Evolutionary conservation across 2,888 invertebrate genomes (phyloP), one percentile per base, ranked within the genome.

Genomic region (Tetropium fuscum): DNA sequence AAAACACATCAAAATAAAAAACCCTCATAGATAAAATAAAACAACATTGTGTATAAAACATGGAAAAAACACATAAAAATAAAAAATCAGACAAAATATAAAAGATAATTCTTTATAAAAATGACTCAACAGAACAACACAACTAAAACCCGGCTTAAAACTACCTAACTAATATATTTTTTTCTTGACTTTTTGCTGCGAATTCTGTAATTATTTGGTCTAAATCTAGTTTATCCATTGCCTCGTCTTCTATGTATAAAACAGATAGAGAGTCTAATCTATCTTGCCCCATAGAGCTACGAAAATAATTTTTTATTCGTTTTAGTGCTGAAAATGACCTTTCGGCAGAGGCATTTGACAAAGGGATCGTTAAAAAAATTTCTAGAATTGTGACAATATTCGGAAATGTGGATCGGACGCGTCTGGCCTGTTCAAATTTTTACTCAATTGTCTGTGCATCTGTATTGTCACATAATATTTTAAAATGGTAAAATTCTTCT

Each of bases 231-330:
- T n/a, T n/a, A n/a, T n/a, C n/a, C n/a, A n/a, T n/a, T n/a, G 30
- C 30, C 10, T 30, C 7, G 10, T 11, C 10, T 30, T 30, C 30
- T 8, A 30, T 30, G 30, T 30, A 30, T 10, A 30, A 11, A 3
- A 30, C 30, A 30, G 30, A 2, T 8, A 30, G 10, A 11, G 30
- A 8, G 10, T 30, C 30, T 7, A 30, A 11, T 11, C 10, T 30
- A n/a, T 30, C 30, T 11, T 30, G 30, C 10, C 30, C 7, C 10
- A 30, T 10, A 30, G n/a, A 30, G 7, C n/a, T 11, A 3, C 30
- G 30, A 30, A n/a, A 11, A n/a, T 30, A n/a, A 30, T n/a, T 30
- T 30, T 30, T 30, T 30, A 30, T n/a, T n/a, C 30, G n/a, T 30
- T 30, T 10, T 30, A 8, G 8, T 11, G 30, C 30, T 10, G 30